These are phyloP conservation scores for Ennomos quercinarius DNA, from an alignment of 2,888 invertebrate species.

Conservation along the genomic window DNA sequence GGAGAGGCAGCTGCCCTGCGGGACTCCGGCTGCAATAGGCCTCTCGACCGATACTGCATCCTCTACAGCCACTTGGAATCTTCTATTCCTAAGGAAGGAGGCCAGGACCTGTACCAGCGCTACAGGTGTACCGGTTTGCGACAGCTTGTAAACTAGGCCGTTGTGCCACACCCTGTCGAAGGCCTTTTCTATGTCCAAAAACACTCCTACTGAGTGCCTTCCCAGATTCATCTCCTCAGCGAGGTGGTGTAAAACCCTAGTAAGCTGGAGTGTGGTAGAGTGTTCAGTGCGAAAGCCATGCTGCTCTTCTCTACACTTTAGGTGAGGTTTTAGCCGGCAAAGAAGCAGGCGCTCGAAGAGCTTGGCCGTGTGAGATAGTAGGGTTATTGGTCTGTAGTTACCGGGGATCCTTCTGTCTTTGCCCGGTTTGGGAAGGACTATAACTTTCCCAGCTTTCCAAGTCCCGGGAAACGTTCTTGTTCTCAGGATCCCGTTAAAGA, in stretches of 20 bases:
- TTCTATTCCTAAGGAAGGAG: slow-evolving; percentile 34
- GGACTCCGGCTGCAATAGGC: slow-evolving; percentile 6
- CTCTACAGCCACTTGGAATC: slow-evolving; percentile 38
- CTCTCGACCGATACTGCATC: slow-evolving; percentile 15
- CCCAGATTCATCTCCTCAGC: slow-evolving; percentile 28
- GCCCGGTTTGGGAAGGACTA: too few species aligned
- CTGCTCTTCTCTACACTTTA: too few species aligned
- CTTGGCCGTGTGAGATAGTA: too few species aligned
- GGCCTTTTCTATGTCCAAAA: not conserved
- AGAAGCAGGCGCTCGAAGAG: too few species aligned
- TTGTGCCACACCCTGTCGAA: slow-evolving; percentile 43
- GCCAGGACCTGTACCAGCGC: too few species aligned
- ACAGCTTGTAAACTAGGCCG: slow-evolving; percentile 13
- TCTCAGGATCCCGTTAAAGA: too few species aligned
- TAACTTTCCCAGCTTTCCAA: too few species aligned
- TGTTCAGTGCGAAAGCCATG: slow-evolving; percentile 41
- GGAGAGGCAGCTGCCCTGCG: slow-evolving; percentile 15
- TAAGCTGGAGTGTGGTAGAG: slow-evolving; percentile 44
- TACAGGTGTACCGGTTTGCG: too few species aligned
- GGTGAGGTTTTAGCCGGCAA: too few species aligned
- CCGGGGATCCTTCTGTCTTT: too few species aligned
- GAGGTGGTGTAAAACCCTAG: slow-evolving; percentile 41
- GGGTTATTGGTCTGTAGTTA: too few species aligned
- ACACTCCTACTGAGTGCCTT: not conserved
- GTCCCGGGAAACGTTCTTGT: too few species aligned